phyloP scores from a whole-genome alignment of 2,797 vertebrate species.

The Basileuterus tristriatus region DNA sequence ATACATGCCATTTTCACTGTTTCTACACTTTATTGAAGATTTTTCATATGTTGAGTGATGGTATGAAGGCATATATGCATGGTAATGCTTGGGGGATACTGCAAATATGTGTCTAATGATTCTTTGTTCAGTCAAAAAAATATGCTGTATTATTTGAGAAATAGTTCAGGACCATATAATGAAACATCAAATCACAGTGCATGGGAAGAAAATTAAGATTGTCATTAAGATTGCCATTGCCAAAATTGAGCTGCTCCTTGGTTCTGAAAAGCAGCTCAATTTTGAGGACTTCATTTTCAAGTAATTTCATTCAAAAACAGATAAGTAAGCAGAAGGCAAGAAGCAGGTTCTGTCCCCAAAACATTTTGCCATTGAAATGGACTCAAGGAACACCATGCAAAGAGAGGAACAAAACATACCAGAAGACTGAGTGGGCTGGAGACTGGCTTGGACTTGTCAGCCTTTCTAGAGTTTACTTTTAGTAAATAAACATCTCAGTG shows the following conservation, averaged over 20 bases:
- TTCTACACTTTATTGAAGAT: neutral
- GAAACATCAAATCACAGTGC: neutral
- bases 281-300: neutral
- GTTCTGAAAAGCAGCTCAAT: neutral
- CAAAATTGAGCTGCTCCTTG: neutral
- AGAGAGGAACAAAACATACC: neutral
- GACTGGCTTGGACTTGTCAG: neutral
- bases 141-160: neutral
- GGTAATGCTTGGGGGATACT: neutral
- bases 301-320: neutral
- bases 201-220: slow-evolving; percentile 6
- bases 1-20: neutral
- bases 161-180: neutral
- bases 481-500: neutral
- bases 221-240: neutral
- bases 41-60: neutral
- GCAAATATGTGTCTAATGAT: neutral
- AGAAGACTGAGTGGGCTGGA: neutral
- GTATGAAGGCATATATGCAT: neutral
- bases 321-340: neutral
- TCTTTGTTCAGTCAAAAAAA: neutral
- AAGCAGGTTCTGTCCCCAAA: neutral
- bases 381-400: neutral
- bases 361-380: neutral
- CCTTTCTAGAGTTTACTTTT: neutral